Evolutionary conservation across 2,113 vertebrate genomes (phyloP).

Genomic region (Pollachius pollachius): DNA sequence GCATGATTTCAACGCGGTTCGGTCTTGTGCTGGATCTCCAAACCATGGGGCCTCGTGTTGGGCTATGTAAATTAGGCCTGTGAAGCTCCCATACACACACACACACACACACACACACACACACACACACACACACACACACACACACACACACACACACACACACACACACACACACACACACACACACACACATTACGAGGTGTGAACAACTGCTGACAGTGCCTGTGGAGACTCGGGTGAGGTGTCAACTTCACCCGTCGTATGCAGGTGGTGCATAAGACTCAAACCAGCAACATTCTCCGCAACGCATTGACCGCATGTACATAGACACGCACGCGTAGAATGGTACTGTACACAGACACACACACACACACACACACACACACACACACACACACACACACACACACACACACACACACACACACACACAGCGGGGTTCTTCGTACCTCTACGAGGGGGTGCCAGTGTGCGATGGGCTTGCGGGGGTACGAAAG

Average conservation of each 20-base stretch:
- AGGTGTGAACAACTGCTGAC: too few species aligned
- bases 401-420: neutral
- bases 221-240: too few species aligned
- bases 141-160: neutral
- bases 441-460: constrained; percentile 84
- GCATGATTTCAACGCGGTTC: neutral
- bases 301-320: neutral
- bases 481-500: constrained; percentile 92
- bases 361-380: too few species aligned
- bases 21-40: too few species aligned
- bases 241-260: neutral
- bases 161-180: neutral
- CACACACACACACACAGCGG: neutral
- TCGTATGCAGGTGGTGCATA: neutral
- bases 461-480: constrained; percentile 93
- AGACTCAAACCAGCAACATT: neutral
- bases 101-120: neutral
- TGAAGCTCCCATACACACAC: neutral
- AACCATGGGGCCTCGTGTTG: too few species aligned
- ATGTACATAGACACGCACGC: neutral
- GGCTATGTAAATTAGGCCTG: too few species aligned
- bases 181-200: neutral
- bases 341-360: too few species aligned
- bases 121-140: too few species aligned
- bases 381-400: neutral